Evolutionary conservation across 2,113 vertebrate species (phyloP).

Genomic region (Gobiocypris rarus): DNA sequence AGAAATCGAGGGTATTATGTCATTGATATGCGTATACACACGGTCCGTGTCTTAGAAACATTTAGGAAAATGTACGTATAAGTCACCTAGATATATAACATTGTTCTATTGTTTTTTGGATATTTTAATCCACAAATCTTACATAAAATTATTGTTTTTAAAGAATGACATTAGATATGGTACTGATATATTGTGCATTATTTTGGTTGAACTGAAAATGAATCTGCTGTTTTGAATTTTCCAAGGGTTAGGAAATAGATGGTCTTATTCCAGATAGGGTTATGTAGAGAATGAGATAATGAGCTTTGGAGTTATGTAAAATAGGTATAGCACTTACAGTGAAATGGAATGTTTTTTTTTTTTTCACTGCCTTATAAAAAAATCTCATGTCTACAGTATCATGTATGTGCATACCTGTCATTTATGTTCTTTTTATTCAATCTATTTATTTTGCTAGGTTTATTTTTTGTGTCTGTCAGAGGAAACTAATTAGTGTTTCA

Average conservation of each 20-base stretch:
- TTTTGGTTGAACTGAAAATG: background rate
- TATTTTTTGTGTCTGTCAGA: conserved; percentile 33
- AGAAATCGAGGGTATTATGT: too few relatives aligned
- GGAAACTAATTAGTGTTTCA: conserved; percentile 25
- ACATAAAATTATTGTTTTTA: too few relatives aligned
- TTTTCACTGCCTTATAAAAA: background rate
- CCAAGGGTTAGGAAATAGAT: background rate
- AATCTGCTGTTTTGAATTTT: background rate
- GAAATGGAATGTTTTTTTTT: background rate
- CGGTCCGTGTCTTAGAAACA: too few relatives aligned
- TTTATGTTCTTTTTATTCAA: background rate
- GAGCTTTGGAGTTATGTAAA: background rate
- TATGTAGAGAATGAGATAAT: background rate
- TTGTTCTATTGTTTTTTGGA: too few relatives aligned
- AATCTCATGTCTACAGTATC: background rate
- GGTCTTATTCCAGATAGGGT: background rate
- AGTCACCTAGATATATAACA: too few relatives aligned
- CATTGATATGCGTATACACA: too few relatives aligned
- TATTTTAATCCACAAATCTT: too few relatives aligned
- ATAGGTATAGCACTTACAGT: conserved; percentile 3
- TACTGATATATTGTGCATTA: background rate
- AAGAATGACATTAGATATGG: too few relatives aligned
- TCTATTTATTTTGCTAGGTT: conserved; percentile 28
- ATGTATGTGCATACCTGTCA: background rate
- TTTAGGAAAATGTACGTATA: too few relatives aligned